Base-by-base conservation (phyloP, 2,888 invertebrate species). In the Pyrrhia umbra region DNA sequence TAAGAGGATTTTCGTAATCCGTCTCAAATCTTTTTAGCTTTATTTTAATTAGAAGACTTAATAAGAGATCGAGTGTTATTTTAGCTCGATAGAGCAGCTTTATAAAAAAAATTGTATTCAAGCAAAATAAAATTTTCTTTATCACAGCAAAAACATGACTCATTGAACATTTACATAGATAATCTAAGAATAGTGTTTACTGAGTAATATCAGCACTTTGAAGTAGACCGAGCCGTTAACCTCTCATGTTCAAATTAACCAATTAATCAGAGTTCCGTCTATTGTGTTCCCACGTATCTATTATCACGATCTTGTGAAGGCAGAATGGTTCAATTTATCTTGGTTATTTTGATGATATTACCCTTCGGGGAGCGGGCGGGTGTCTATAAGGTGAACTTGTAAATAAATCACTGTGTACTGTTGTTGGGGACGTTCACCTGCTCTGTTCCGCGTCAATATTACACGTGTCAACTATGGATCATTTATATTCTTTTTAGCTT, bases 401-500 rank as follows among this genome's bases (percentile, higher is more conserved):
- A 87, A 88, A 91, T 91, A 92, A 91, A 92, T 92, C 89, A 88
- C 84, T 81, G 83, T 79, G 75, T 80, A 78, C 73, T 84, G 83
- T 85, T 88, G 83, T 82, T 84, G 80, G 80, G 88, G 85, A 84
- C 88, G 77, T 91, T 92, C 89, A 90, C 90, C 91, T 89, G 87
- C 82, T 82, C 76, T 83, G 77, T 77, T 85, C 80, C 82, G 83
- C 81, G 73, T 73, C 68, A 69, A 77, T 81, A 80, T 78, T 80
- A 79, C 73, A 72, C 69, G 74, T 74, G 76, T 79, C 69, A 82
- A 68, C 74, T 78, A 85, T 85, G 72, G 68, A 64, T 75, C 67
- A 76, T 75, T 74, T 51, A 39, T 75, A 78, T 63, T 80, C 79
- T 75, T 77, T 75, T 74, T 62, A 13, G 10, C 42, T 42, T 20